A percentile compares a stretch with the other conserved stretches of the same genome.
phyloP scores from a whole-genome alignment of 2,113 vertebrate genomes.

The Monarcha castaneiventris region DNA sequence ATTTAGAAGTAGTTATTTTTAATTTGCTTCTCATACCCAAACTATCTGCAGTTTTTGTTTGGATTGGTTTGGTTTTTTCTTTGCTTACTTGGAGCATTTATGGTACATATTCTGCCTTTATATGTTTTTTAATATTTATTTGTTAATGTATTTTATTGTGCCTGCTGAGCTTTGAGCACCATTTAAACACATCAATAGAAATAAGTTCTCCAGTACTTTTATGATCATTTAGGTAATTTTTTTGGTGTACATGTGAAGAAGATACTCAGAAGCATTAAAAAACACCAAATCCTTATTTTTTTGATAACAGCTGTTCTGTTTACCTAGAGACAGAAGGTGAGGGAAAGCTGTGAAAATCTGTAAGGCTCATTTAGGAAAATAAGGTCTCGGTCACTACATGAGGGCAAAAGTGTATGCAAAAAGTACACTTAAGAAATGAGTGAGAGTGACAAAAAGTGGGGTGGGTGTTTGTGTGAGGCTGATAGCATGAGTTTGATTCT shows the following conservation, averaged over 20 bases:
- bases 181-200: background rate
- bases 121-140: background rate
- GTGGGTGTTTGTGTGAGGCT: background rate
- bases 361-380: background rate
- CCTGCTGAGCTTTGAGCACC: background rate
- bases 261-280: background rate
- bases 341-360: background rate
- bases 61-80: background rate
- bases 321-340: background rate
- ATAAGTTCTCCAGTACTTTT: background rate
- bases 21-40: conserved; percentile 18
- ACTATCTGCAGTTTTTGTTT: background rate
- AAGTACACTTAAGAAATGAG: background rate
- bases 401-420: background rate
- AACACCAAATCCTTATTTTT: background rate
- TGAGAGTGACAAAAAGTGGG: background rate
- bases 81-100: conserved; percentile 21
- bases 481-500: background rate
- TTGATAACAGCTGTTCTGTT: background rate
- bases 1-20: conserved; percentile 46
- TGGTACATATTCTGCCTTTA: background rate
- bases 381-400: fast-evolving
- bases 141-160: background rate
- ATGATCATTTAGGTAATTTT: background rate
- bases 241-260: background rate